These are phyloP conservation scores for Diprion similis DNA, from an alignment of 1,140 invertebrate genomes.

Conservation along the genomic window DNA sequence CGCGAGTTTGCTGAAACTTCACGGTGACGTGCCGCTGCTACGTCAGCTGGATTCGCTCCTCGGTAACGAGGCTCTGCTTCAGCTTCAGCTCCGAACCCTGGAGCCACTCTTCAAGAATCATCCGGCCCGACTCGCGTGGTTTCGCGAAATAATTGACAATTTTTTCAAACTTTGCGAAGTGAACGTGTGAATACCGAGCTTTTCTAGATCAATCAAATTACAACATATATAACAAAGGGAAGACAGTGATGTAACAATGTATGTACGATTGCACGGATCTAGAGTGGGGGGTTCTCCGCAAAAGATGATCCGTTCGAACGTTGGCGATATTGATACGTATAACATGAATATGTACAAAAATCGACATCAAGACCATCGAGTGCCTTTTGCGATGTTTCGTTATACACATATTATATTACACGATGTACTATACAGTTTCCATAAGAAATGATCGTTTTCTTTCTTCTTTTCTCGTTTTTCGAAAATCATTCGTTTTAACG, in stretches of 20 bases:
- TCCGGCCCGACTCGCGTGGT: slow-evolving; percentile 74
- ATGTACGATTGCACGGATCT: too few relatives aligned
- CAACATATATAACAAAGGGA: slow-evolving; percentile 1
- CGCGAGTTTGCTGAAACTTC: slow-evolving; percentile 79
- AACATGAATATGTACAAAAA: too few relatives aligned
- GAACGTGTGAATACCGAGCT: slow-evolving; percentile 71
- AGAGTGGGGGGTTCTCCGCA: too few relatives aligned
- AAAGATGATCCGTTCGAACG: too few relatives aligned
- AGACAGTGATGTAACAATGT: neutral
- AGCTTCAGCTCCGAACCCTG: slow-evolving; percentile 79
- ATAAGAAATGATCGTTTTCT: too few relatives aligned
- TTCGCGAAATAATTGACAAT: slow-evolving; percentile 86
- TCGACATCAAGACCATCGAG: too few relatives aligned
- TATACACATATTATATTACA: too few relatives aligned
- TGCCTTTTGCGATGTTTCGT: too few relatives aligned
- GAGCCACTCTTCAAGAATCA: slow-evolving; percentile 77
- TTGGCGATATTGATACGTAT: too few relatives aligned
- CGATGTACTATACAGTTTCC: too few relatives aligned
- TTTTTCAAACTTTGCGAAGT: slow-evolving; percentile 87
- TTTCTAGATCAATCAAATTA: neutral
- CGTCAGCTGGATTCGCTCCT: slow-evolving; percentile 74
- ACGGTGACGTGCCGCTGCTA: slow-evolving; percentile 75
- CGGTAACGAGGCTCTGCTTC: slow-evolving; percentile 82
- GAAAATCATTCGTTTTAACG: too few relatives aligned
- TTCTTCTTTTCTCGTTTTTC: too few relatives aligned